Conservation (phyloP, 2,888 invertebrate genomes). For the Hypomecis punctinalis region DNA sequence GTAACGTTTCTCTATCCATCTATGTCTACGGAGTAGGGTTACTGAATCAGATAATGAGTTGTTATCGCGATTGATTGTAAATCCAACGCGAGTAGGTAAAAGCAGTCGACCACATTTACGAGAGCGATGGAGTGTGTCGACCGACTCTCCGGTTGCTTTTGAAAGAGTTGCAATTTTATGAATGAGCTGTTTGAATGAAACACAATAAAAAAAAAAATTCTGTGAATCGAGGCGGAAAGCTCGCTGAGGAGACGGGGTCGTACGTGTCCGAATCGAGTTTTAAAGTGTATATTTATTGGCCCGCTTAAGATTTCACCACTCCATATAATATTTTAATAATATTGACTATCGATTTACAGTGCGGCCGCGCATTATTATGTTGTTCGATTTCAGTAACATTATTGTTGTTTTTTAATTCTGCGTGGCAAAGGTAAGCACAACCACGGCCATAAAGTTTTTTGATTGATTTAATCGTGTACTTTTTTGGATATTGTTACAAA, state of each 20-base stretch:
- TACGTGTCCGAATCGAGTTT: conserved; percentile 62
- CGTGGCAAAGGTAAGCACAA: conserved; percentile 1
- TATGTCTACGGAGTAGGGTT: conserved; percentile 27
- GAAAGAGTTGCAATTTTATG: conserved; percentile 80
- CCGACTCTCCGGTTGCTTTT: conserved; percentile 68
- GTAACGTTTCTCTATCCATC: no score
- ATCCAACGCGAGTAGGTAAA: conserved; percentile 53
- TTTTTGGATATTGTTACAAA: background rate
- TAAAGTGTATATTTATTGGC: conserved; percentile 59
- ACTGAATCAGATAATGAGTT: conserved; percentile 53
- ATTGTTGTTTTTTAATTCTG: conserved; percentile 35
- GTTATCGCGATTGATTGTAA: conserved; percentile 52
- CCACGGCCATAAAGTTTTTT: background rate
- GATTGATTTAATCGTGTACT: conserved; percentile 3
- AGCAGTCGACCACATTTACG: conserved; percentile 60
- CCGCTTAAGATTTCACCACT: conserved; percentile 63
- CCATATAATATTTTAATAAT: conserved; percentile 71
- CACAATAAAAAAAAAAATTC: conserved; percentile 71
- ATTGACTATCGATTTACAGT: conserved; percentile 46
- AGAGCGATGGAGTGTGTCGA: conserved; percentile 66
- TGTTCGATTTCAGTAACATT: conserved; percentile 35
- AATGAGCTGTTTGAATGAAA: conserved; percentile 83
- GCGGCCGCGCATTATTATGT: conserved; percentile 33
- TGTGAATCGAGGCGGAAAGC: conserved; percentile 64
- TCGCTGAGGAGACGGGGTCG: conserved; percentile 49